Base-by-base conservation (phyloP, 1,140 invertebrate genomes). In the Pogonomyrmex barbatus region DNA sequence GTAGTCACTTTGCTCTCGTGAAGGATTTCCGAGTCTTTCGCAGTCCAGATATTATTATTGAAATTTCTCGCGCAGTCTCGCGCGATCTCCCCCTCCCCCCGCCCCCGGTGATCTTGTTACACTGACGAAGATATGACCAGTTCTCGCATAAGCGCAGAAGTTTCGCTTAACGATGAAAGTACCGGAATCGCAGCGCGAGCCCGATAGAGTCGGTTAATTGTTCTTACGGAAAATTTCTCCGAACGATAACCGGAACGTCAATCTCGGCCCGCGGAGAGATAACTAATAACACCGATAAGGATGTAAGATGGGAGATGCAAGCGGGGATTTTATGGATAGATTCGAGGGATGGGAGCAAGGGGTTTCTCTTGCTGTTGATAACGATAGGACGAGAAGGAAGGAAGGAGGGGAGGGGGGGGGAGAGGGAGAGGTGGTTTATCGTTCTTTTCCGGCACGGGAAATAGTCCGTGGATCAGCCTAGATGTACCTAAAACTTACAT, bases 401-500 rank as follows among this genome's bases (percentile, higher is more conserved):
- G 24, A 24, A 0, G 24, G 24, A 0, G 24, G 24, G 24, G 24
- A 24, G 24, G 24, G 24, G 24, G 24, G 24, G 24, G 24, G 24
- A 24, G 24, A 0, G 24, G 24, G 0, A 24, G 24, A 24, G 24
- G 24, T 89, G 88, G 92, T 92, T 93, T 91, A 89, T 88, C 84
- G n/a, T 91, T 90, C 83, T 89, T 91, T 90, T 78, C 88, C n/a
- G n/a, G 91, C 90, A 92, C 75, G 83, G 71, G n/a, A 70, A 87
- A 77, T 67, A 87, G 88, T 91, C 70, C 67, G 85, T 91, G 91
- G 91, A 93, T 91, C 86, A 88, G 89, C 86, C 76, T 52, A 91
- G 84, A 87, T 81, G 83, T 78, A 89, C 90, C 92, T 94, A 91
- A 93, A 94, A 94, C 91, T 94, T 93, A 90, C 92, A 93, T 93